phyloP scores from a whole-genome alignment of 2,797 vertebrate species.

The Somateria mollissima region DNA sequence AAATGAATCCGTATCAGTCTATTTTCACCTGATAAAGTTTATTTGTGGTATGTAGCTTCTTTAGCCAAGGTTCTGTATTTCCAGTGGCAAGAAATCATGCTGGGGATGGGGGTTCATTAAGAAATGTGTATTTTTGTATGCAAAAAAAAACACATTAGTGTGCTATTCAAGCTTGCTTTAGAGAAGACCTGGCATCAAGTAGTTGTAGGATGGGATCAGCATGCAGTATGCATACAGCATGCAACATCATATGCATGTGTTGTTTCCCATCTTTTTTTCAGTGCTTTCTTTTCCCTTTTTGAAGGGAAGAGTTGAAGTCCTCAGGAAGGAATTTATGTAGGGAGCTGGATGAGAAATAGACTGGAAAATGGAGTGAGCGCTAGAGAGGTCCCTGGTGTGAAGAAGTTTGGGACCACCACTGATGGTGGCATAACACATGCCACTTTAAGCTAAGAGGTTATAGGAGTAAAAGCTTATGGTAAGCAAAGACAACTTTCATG shows the following conservation, averaged over 20 bases:
- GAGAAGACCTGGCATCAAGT: background rate
- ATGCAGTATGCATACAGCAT: background rate
- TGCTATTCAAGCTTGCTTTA: background rate
- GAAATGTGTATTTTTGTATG: background rate
- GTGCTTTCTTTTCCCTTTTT: background rate
- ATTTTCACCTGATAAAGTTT: background rate
- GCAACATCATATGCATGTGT: background rate
- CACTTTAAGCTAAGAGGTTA: background rate
- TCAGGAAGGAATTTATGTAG: background rate
- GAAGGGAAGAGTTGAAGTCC: background rate
- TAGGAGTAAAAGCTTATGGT: background rate
- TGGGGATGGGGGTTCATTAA: too few relatives aligned
- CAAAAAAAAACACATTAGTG: too few relatives aligned
- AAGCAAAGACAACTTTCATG: background rate
- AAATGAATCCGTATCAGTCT: background rate
- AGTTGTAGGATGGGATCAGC: background rate
- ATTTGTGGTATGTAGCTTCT: background rate
- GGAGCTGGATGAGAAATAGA: background rate
- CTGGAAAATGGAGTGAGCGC: background rate
- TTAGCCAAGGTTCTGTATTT: background rate
- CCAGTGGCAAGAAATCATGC: background rate
- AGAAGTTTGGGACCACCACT: background rate
- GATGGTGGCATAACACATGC: rapidly evolving
- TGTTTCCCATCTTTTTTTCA: background rate
- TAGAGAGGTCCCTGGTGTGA: background rate